Base-by-base conservation (phyloP, 2,888 invertebrate genomes). In the Pogonocherus hispidulus region DNA sequence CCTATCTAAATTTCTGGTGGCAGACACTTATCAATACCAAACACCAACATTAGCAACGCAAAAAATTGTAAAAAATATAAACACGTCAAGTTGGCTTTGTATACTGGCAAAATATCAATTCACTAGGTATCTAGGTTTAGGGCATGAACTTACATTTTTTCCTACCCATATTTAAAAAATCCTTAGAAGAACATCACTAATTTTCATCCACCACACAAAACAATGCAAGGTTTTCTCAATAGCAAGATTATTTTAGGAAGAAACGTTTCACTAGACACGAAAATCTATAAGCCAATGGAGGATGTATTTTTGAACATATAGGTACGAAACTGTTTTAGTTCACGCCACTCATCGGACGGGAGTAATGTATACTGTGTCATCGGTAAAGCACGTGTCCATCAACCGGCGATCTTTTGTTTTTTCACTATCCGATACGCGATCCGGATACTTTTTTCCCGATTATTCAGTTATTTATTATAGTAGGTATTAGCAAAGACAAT, bases 81-180 rank as follows among this genome's bases (percentile, higher is more conserved):
- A 23, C n/a, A 51, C n/a, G 23, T 23, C 14, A 22, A 52, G 8
- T 14, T 16, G 32, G 32, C 19, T 35, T 18, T 2, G 18, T 1
- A 20, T 1, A 55, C 35, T 46, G 57, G 46, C 46, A 46, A 44
- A 22, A 18, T 19, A 57, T 16, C 57, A 23, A 23, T 18, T 8
- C 16, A 8, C 9, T 54, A 32, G 14, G 22, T 44, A 41, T 57
- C 41, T 41, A 44, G 59, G 37, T 9, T 37, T 11, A 1, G 20
- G 37, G 6, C 19, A 32, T n/a, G 20, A 62, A 62, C 62, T 62
- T 47, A 62, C 62, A 20, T 37, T 55, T 47, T 47, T 59, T 62
- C 19, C 23, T 35, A 5, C 62, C 62, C 62, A 62, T 62, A 19
- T 51, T 51, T 23, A 37, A 49, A 14, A 16, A 27, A 59, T 14